Evolutionary conservation across 2,113 vertebrate species (phyloP).

Genomic region (Corythornis cristatus): DNA sequence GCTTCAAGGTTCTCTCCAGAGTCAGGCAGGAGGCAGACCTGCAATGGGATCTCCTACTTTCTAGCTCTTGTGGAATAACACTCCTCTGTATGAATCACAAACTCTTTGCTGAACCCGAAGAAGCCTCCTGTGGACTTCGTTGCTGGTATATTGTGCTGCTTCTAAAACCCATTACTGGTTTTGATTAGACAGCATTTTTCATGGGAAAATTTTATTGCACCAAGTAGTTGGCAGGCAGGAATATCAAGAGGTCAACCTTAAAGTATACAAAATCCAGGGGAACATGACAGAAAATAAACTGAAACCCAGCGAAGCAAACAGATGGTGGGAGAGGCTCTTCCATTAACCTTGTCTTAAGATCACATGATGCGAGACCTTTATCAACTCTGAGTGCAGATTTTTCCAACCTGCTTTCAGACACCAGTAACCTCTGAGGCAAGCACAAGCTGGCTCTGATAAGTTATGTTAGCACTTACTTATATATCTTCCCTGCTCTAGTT

Average conservation of each 20-base stretch:
- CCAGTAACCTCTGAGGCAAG: not conserved
- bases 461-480: not conserved
- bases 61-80: accelerated
- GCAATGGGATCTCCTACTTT: not conserved
- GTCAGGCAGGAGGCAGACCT: not conserved
- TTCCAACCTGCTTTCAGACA: not conserved
- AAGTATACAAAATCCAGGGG: not conserved
- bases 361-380: not conserved
- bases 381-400: not conserved
- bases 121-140: not conserved
- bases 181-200: not conserved
- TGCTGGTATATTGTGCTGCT: not conserved
- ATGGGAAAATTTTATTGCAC: not conserved
- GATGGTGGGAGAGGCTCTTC: not conserved
- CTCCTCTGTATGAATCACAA: not conserved
- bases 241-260: not conserved
- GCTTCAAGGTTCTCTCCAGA: not conserved
- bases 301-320: not conserved
- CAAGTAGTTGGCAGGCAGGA: not conserved
- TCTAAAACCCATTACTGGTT: not conserved
- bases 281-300: not conserved
- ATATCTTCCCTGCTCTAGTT: not conserved
- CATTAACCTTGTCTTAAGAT: not conserved
- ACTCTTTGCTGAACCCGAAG: not conserved
- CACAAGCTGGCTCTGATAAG: not conserved